These are phyloP conservation scores for Brachyistius frenatus DNA, from an alignment of 2,113 vertebrate species.

Conservation along the genomic window DNA sequence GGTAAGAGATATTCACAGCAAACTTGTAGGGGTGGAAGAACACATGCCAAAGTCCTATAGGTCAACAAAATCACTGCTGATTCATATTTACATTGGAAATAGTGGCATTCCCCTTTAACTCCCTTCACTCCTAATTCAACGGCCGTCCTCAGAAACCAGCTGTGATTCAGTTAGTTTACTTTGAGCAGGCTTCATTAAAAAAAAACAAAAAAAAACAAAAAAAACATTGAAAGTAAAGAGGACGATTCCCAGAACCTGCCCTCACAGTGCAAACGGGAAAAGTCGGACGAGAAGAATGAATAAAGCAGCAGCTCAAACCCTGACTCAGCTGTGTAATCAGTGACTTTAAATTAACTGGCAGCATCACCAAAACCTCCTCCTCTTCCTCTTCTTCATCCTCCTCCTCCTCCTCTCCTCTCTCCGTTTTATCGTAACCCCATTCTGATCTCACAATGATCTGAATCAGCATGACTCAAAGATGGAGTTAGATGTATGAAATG, in stretches of 20 bases:
- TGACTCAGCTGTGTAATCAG: constrained; percentile 43
- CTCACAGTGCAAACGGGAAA: neutral
- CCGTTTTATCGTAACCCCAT: neutral
- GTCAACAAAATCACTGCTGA: neutral
- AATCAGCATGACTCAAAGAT: constrained; percentile 42
- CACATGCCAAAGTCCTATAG: neutral
- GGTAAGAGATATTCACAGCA: neutral
- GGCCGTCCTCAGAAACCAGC: constrained; percentile 13
- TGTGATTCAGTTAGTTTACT: constrained; percentile 9
- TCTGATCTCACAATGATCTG: constrained; percentile 6
- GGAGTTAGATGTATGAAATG: constrained; percentile 12
- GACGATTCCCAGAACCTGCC: no score
- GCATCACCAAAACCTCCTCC: constrained; percentile 1
- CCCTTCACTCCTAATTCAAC: neutral
- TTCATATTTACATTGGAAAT: neutral
- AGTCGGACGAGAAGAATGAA: neutral
- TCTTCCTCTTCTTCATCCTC: constrained; percentile 7
- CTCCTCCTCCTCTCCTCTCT: constrained; percentile 4
- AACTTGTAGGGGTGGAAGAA: neutral
- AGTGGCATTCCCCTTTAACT: neutral
- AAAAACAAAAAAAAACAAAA: no score
- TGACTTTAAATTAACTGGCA: constrained; percentile 11
- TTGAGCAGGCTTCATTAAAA: no score
- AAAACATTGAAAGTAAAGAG: no score
- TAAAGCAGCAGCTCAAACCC: constrained; percentile 10